phyloP scores from a whole-genome alignment of 2,113 vertebrate species.

The Neogale vison region DNA sequence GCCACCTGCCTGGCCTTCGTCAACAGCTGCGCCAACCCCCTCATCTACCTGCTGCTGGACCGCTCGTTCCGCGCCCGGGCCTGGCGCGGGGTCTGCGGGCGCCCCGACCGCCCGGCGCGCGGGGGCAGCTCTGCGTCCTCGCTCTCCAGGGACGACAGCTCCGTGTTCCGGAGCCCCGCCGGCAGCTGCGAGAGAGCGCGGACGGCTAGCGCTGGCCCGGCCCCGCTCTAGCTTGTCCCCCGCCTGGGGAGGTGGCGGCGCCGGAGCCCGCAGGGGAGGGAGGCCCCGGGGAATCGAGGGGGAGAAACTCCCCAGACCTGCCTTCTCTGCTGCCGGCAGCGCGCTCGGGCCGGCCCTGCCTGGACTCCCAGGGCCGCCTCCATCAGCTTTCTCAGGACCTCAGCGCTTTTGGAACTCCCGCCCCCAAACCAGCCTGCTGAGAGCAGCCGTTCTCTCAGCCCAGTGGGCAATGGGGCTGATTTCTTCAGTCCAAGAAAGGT shows the following conservation, averaged over 20 bases:
- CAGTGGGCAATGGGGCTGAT: rapidly evolving
- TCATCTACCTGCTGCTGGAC: constrained; percentile 90
- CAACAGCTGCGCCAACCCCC: constrained; percentile 92
- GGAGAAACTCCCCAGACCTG: neutral
- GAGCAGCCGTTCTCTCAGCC: neutral
- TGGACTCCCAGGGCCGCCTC: rapidly evolving
- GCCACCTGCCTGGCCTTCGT: constrained; percentile 91
- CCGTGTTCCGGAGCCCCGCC: neutral
- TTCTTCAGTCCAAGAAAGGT: neutral
- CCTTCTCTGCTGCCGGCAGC: neutral
- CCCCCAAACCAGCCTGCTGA: neutral
- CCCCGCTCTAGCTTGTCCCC: neutral
- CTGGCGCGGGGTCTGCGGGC: neutral
- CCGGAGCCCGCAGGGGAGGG: neutral
- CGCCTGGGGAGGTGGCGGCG: neutral
- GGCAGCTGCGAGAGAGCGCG: neutral
- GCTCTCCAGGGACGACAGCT: constrained; percentile 42
- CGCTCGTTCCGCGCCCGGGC: constrained; percentile 85
- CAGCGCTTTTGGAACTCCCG: neutral
- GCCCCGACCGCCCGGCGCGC: neutral
- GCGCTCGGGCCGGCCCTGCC: neutral
- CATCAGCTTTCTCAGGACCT: neutral
- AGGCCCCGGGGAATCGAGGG: too few species aligned
- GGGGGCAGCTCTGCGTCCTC: constrained; percentile 53
- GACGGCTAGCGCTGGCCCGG: neutral